Evolutionary conservation across 2,797 vertebrate genomes (phyloP).

Genomic region (Lithobates pipiens): DNA sequence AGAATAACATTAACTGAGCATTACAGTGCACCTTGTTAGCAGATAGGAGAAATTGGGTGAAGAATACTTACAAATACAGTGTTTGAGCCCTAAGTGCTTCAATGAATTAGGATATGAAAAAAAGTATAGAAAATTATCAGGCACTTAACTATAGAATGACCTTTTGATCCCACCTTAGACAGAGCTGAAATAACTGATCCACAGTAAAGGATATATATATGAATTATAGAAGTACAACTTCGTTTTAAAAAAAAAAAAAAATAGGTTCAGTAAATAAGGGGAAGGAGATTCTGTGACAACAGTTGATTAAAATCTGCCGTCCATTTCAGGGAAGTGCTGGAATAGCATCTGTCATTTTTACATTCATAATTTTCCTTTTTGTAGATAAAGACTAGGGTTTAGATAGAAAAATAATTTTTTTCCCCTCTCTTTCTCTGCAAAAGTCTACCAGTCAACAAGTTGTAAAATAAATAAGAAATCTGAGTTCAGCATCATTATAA

Average conservation of each 20-base stretch:
- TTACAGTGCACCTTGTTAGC: too few species aligned
- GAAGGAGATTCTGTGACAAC: neutral
- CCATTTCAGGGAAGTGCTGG: neutral
- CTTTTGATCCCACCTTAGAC: neutral
- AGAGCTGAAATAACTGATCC: neutral
- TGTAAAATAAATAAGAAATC: conserved; percentile 39
- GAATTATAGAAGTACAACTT: too few species aligned
- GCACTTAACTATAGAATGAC: conserved; percentile 18
- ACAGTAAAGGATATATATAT: neutral
- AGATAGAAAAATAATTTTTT: neutral
- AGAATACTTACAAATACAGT: neutral
- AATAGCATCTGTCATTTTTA: neutral
- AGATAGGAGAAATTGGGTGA: too few species aligned
- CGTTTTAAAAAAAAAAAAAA: too few species aligned
- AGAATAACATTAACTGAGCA: too few species aligned
- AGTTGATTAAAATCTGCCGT: neutral
- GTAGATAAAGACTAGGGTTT: neutral
- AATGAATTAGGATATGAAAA: neutral
- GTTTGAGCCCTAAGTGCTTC: neutral
- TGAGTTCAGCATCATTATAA: conserved; percentile 28
- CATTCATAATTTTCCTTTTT: neutral
- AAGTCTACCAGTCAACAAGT: neutral
- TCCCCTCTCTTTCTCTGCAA: neutral
- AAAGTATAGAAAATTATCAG: neutral
- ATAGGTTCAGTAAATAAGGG: neutral